phyloP scores from a whole-genome alignment of 2,113 vertebrate species.

The Pelusios castaneus region DNA sequence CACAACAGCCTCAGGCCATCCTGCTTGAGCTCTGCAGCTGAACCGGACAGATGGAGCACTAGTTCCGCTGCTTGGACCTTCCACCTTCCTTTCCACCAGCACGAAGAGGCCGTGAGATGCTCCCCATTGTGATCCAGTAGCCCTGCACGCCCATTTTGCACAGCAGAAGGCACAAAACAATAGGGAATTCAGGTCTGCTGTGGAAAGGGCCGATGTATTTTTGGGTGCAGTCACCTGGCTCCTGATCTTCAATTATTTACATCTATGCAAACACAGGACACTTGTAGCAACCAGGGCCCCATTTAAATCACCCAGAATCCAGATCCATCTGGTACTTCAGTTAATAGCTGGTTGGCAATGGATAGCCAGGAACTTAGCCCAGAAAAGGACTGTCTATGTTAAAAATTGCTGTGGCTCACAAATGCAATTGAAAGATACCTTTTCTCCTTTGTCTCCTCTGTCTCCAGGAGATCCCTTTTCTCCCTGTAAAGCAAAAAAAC shows the following conservation, averaged over 20 bases:
- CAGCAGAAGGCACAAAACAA: neutral
- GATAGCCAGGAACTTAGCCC: neutral
- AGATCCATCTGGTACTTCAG: neutral
- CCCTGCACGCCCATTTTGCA: neutral
- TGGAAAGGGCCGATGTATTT: neutral
- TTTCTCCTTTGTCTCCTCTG: slow-evolving; percentile 65
- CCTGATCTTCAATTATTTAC: neutral
- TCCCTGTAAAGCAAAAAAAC: slow-evolving; percentile 51
- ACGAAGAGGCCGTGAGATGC: neutral
- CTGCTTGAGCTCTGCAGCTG: neutral
- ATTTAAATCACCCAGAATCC: neutral
- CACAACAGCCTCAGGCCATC: neutral
- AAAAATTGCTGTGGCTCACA: neutral
- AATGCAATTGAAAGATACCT: slow-evolving; percentile 38
- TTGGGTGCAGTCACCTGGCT: neutral
- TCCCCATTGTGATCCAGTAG: neutral
- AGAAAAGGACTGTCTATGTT: neutral
- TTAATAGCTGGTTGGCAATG: neutral
- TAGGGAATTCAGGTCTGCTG: neutral
- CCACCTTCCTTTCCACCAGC: neutral
- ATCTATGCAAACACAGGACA: too few species aligned
- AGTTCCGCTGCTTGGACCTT: neutral
- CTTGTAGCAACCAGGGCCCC: neutral
- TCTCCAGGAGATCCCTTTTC: slow-evolving; percentile 62
- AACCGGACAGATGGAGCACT: neutral